Evolutionary conservation across 2,113 vertebrate species (phyloP), one percentile per base, ranked within the genome.

Genomic region (Globicephala melas): DNA sequence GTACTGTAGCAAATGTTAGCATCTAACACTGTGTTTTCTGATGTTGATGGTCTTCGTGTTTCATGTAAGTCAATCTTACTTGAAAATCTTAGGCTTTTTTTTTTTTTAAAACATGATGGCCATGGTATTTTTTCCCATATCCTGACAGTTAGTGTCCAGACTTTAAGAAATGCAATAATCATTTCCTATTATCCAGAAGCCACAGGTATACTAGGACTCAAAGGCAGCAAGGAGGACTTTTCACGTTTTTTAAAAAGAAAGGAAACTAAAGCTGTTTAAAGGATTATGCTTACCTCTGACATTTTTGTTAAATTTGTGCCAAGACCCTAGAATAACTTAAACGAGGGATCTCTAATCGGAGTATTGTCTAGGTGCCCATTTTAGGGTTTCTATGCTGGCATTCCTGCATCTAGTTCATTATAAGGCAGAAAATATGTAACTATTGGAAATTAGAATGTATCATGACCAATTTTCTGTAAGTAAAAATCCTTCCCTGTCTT

Each of bases 21-120:
- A 60, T 55, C 5, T 12, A 20, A 18, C 9, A 12, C 55, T 73
- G 9, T 33, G 15, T 97, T 86, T 94, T 47, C 0, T 58, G 89
- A 92, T 1, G 4, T 71, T 47, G 36, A 8, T 38, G 71, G 89
- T 41, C 87, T 96, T 97, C 80, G 28, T 73, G 62, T 94, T 98
- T 97, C 80, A 70, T 68, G 55, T 85, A 58, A 95, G 65, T 92
- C 92, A 94, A 15, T 65, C 93, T 97, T 26, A 81, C 91, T 97
- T 97, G 94, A 89, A 94, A 53, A 28, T 85, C 47, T 91, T 62
- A 55, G 71, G 65, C 62, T 87, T 95, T 96, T 85, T 86, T 93
- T 89, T 94, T 71, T 41, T 50, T 50, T 47, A 13, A 6, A 84
- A 94, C 26, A 7, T 18, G 33, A 55, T n/a, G 20, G 53, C 58